Evolutionary conservation across 2,888 invertebrate genomes (phyloP), one percentile per base, ranked within the genome.

Genomic region (Tyria jacobaeae): DNA sequence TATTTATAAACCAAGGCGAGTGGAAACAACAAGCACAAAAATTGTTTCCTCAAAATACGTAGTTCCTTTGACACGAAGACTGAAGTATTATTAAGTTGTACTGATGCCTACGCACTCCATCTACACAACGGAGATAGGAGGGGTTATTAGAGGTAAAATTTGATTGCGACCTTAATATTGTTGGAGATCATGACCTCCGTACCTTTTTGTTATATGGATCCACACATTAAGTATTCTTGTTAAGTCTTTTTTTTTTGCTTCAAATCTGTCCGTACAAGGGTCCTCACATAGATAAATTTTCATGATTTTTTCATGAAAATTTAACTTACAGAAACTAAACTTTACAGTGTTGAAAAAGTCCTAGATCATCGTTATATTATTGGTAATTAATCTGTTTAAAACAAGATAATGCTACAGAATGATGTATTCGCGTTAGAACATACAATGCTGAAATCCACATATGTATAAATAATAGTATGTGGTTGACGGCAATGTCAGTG

Each of bases 161-260:
- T 49, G 21, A 44, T 44, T 44, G 21, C 21, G 44, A 44, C 44
- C 44, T 44, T 44, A 44, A 44, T 44, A 21, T 44, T 21, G 44
- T 44, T 44, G 21, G 17, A 44, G 44, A 44, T 21, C 44, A 44
- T 21, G 44, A 44, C 44, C 44, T 21, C 1, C 21, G 10, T 44
- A 49, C 49, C n/a, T 27, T 21, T 44, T 44, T 21, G 41, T 44
- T 44, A 10, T 44, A 21, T 44, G 21, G 44, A 44, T 21, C 21
- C 21, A n/a, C 21, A 21, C 21, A 44, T 44, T 12, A 21, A 21
- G 17, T 17, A 21, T 21, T 21, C 21, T 44, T 21, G 10, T 21
- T 44, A 44, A 44, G 12, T 10, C 10, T 44, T 44, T 21, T 44
- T 44, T 44, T 44, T 44, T 7, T 5, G 7, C 39, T 21, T 17